Evolutionary conservation across 2,888 invertebrate species (phyloP).

Genomic region (Hydroisotoma schaefferi): DNA sequence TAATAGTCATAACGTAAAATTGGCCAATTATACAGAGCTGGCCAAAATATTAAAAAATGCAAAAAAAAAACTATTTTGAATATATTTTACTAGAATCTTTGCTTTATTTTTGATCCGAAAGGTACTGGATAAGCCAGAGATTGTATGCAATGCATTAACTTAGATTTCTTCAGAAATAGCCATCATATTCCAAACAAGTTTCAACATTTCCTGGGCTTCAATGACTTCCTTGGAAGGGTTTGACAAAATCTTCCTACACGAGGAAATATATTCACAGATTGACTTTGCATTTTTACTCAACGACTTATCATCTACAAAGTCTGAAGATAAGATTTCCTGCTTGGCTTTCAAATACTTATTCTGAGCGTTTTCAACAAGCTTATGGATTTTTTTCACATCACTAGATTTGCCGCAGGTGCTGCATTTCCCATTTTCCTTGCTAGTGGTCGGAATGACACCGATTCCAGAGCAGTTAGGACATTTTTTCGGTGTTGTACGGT

Average conservation of each 20-base stretch:
- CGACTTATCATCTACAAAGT: conserved; percentile 16
- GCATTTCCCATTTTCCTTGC: conserved; percentile 27
- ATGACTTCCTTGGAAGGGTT: conserved; percentile 40
- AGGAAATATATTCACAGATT: conserved; percentile 29
- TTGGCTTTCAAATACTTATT: conserved; percentile 32
- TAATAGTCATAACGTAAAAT: too few relatives aligned
- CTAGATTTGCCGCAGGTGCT: conserved; percentile 28
- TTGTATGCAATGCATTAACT: too few relatives aligned
- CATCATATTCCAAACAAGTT: conserved; percentile 44
- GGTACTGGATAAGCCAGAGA: too few relatives aligned
- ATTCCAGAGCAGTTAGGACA: conserved; percentile 21
- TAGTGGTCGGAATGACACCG: neutral
- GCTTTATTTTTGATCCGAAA: too few relatives aligned
- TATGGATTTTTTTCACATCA: conserved; percentile 26
- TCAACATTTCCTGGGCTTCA: conserved; percentile 44
- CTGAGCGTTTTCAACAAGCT: conserved; percentile 19
- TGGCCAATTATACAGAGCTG: too few relatives aligned
- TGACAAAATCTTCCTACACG: conserved; percentile 26
- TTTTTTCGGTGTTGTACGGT: conserved; percentile 6
- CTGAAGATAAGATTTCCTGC: conserved; percentile 1
- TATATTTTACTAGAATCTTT: too few relatives aligned
- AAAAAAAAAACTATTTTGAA: too few relatives aligned
- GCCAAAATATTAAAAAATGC: too few relatives aligned
- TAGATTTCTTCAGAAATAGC: neutral
- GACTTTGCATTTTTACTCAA: conserved; percentile 13